Conservation (phyloP, 2,888 invertebrate species). For the Cephus pygmeus region DNA sequence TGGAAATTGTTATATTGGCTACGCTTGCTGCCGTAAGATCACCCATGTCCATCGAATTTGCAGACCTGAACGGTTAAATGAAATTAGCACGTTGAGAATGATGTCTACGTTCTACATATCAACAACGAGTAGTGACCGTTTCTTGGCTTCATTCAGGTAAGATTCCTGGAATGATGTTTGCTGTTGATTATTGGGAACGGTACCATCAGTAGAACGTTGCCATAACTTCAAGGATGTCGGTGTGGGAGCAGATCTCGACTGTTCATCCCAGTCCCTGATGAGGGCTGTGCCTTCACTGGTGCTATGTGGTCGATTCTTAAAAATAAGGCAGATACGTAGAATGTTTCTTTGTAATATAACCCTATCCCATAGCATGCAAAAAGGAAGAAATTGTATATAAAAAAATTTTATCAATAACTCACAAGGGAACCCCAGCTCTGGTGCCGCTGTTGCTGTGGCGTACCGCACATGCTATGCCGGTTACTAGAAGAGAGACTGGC, state of each 20-base stretch:
- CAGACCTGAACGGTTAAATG: constrained; percentile 38
- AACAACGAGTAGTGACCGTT: constrained; percentile 39
- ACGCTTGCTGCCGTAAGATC: constrained; percentile 57
- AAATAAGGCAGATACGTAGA: constrained; percentile 2
- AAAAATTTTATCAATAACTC: constrained; percentile 33
- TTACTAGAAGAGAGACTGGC: constrained; percentile 73
- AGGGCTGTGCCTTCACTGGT: constrained; percentile 71
- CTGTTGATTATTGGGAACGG: constrained; percentile 42
- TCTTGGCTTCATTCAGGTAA: constrained; percentile 52
- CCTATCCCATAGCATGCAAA: neutral
- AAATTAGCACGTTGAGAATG: neutral
- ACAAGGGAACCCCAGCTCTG: constrained; percentile 77
- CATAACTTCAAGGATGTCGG: constrained; percentile 72
- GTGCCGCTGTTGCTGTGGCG: constrained; percentile 69
- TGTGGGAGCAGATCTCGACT: constrained; percentile 79
- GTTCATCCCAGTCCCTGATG: constrained; percentile 76
- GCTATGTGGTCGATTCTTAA: constrained; percentile 68
- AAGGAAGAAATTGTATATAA: neutral
- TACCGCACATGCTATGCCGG: constrained; percentile 60
- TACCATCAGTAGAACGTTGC: constrained; percentile 53
- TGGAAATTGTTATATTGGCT: constrained; percentile 62
- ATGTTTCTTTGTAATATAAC: neutral
- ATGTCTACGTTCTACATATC: neutral
- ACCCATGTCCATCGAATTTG: constrained; percentile 46
- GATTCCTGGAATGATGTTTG: constrained; percentile 57